Conservation (phyloP, 2,888 invertebrate species). For the Emmelina monodactyla region DNA sequence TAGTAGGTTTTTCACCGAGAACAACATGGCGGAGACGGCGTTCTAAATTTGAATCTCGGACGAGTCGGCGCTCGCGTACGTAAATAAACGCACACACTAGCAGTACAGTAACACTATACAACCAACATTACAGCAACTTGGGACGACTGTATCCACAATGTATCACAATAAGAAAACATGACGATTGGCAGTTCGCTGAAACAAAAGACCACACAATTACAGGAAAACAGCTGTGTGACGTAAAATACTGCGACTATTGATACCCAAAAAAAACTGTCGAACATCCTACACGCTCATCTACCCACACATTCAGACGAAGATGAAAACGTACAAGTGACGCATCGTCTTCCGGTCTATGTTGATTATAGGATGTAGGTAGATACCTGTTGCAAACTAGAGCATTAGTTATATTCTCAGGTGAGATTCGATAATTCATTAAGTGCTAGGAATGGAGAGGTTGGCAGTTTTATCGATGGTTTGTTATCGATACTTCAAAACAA, state of each 20-base stretch:
- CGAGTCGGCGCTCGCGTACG: constrained; percentile 67
- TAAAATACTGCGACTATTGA: constrained; percentile 16
- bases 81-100: constrained; percentile 66
- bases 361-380: constrained; percentile 53
- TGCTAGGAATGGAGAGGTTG: background rate
- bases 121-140: constrained; percentile 30
- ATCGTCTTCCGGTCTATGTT: constrained; percentile 61
- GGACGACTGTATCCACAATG: constrained; percentile 24
- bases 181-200: too few species aligned
- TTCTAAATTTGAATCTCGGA: constrained; percentile 67
- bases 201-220: constrained; percentile 2
- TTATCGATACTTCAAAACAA: background rate
- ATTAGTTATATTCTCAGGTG: background rate
- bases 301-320: constrained; percentile 49
- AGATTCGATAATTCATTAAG: background rate
- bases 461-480: too few species aligned
- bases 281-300: constrained; percentile 27
- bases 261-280: constrained; percentile 21
- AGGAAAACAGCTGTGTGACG: background rate
- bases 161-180: constrained; percentile 17
- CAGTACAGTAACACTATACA: constrained; percentile 62
- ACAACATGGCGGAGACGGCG: constrained; percentile 65
- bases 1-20: constrained; percentile 61
- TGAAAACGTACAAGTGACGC: constrained; percentile 59
- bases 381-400: constrained; percentile 1